Base-by-base conservation (phyloP, 2,888 invertebrate genomes). In the Lottia gigantea region DNA sequence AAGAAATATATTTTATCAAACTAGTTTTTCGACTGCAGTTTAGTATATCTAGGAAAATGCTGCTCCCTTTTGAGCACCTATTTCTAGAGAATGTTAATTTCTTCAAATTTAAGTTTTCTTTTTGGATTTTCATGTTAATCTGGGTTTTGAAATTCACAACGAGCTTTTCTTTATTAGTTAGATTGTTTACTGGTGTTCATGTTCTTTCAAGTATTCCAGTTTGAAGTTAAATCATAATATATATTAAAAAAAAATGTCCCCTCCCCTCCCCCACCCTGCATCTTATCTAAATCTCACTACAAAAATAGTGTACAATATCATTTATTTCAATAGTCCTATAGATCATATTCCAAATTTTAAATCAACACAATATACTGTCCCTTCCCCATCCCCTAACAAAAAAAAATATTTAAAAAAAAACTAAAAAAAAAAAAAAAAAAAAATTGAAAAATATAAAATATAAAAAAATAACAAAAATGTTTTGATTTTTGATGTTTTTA, bases 61-160 rank as follows among this genome's bases (percentile, higher is more conserved):
- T 81, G 82, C 84, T 85, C 84, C 86, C 85, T 86, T 84, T 86
- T 85, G 85, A 85, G 85, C 84, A 78, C 78, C 76, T 76, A 76
- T 80, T 80, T 40, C 40, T 40, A 40, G 40, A 71, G 64, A 61
- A 63, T 66, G 62, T 55, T 47, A 64, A 55, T 67, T 64, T 66
- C 74, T 74, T 72, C 68, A 71, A 40, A 40, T 40, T 40, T 40
- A 40, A 40, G 40, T 40, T 40, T 40, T 40, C 23, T 55, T 55
- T n/a, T 55, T 55, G 55, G 55, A 55, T 31, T 64, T 65, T 55
- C 72, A 74, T 66, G 82, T 82, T 82, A 82, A 82, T 83, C 83
- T 82, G 80, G 55, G 81, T 81, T 82, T 80, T 78, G 81, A 78
- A 74, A 75, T 75, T 83, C 76, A 80, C 80, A 81, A 82, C 82